Conservation (phyloP, 2,113 vertebrate genomes). For the Lonchura striata region DNA sequence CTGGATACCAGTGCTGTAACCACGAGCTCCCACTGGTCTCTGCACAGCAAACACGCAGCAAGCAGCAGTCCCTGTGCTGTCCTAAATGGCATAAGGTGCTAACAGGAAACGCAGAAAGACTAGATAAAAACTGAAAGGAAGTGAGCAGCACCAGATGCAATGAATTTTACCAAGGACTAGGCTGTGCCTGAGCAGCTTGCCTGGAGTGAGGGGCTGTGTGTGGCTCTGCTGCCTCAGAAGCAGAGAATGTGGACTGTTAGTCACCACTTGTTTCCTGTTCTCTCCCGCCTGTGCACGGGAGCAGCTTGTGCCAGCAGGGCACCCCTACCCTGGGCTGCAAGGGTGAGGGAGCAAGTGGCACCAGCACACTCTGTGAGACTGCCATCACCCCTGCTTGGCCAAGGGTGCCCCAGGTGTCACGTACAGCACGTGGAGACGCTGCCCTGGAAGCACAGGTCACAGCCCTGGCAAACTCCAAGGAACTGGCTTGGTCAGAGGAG, state of each 20-base stretch:
- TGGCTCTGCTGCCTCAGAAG: conserved; percentile 15
- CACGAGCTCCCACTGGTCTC: background rate
- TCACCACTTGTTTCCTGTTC: conserved; percentile 32
- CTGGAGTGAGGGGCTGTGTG: background rate
- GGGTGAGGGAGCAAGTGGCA: background rate
- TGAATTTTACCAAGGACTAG: background rate
- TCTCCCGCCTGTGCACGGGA: background rate
- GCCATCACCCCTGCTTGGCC: background rate
- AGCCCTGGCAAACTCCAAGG: background rate
- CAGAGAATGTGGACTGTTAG: background rate
- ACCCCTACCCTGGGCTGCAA: background rate
- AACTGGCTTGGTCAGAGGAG: background rate
- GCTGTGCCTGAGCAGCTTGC: background rate
- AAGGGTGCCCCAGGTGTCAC: background rate
- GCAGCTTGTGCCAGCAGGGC: background rate
- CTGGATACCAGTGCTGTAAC: background rate
- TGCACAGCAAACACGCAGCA: background rate
- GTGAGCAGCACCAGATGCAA: conserved; percentile 2
- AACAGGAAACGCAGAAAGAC: conserved; percentile 50
- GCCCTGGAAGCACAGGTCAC: background rate
- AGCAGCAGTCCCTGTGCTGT: background rate
- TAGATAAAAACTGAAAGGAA: conserved; percentile 66
- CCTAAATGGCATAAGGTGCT: background rate
- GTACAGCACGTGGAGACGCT: accelerated
- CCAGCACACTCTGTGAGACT: accelerated